phyloP scores from a whole-genome alignment of 2,797 vertebrate species.

The Pseudocheirus occidentalis region DNA sequence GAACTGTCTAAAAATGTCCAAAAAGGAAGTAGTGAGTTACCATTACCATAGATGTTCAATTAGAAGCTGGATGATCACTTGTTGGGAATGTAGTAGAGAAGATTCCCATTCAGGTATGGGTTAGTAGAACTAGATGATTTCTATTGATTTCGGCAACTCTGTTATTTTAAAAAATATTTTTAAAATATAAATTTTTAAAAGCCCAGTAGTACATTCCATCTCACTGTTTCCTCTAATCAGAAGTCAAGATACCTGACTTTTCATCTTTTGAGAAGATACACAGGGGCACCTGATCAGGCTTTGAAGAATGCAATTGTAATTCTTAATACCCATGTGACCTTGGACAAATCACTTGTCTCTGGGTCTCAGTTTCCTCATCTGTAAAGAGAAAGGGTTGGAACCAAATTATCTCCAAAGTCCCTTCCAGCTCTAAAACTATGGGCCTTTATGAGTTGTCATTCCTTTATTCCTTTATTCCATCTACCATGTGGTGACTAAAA shows the following conservation, averaged over 20 bases:
- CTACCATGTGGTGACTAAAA: background rate
- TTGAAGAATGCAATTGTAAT: background rate
- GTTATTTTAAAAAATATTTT: background rate
- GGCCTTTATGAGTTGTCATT: background rate
- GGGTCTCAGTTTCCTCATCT: conserved; percentile 30
- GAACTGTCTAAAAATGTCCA: background rate
- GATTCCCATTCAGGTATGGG: background rate
- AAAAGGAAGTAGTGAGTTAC: background rate
- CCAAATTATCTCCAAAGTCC: conserved; percentile 4
- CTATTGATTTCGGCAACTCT: too few species aligned
- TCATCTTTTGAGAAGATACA: conserved; percentile 26
- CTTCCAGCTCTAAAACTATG: background rate
- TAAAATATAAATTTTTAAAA: background rate
- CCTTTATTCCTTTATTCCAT: background rate
- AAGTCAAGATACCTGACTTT: conserved; percentile 31
- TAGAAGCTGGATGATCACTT: background rate
- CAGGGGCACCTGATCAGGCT: background rate
- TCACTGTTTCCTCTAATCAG: conserved; percentile 1
- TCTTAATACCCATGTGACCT: background rate
- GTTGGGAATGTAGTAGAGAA: background rate
- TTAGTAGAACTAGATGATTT: background rate
- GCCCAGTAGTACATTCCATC: background rate
- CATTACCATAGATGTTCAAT: background rate
- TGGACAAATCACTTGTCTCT: conserved; percentile 3
- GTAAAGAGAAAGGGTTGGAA: background rate